Percentiles rank a stretch among this genome's conserved stretches.
Evolutionary conservation across 2,113 vertebrate species (phyloP).

Genomic region (Rhombomys opimus): DNA sequence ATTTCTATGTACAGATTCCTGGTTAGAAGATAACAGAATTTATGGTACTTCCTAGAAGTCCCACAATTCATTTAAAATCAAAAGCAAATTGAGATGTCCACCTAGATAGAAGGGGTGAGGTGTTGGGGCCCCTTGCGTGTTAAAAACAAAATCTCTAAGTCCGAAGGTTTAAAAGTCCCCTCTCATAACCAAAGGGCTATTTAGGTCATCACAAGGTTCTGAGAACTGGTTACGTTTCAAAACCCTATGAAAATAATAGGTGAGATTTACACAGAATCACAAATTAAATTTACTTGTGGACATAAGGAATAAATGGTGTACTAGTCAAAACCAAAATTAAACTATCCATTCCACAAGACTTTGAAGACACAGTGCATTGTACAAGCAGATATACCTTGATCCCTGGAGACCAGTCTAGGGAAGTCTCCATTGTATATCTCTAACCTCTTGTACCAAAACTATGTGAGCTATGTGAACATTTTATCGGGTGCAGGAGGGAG

Average conservation of each 20-base stretch:
- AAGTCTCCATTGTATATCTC: background rate
- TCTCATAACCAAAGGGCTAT: background rate
- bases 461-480: constrained; percentile 22
- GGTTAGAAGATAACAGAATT: background rate
- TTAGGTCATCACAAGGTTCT: constrained; percentile 1
- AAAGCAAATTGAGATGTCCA: constrained; percentile 26
- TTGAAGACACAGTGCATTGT: background rate
- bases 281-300: background rate
- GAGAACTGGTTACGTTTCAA: constrained; percentile 29
- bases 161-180: background rate
- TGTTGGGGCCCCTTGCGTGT: background rate
- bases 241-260: background rate
- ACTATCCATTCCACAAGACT: background rate
- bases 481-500: background rate
- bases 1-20: background rate
- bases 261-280: background rate
- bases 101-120: background rate
- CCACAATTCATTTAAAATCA: background rate
- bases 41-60: background rate
- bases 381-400: background rate
- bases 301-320: background rate
- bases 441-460: constrained; percentile 30
- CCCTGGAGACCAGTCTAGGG: background rate
- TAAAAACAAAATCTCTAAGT: constrained; percentile 4
- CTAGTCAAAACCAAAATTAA: constrained; percentile 29